These are phyloP conservation scores for Onthophagus taurus DNA, from an alignment of 1,140 invertebrate species.

Conservation along the genomic window DNA sequence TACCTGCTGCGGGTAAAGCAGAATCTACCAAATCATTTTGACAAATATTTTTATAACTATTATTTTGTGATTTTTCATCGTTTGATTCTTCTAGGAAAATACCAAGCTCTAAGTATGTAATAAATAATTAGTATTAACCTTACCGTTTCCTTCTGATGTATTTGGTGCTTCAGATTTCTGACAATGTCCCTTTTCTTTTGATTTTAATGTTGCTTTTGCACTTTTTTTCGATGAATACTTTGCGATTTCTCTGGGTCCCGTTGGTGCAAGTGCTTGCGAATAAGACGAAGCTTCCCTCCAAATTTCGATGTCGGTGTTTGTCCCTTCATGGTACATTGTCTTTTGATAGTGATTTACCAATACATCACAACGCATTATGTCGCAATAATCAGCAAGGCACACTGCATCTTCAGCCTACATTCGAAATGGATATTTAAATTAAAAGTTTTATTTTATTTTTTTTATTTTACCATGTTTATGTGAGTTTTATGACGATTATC, in stretches of 20 bases:
- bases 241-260: slow-evolving; percentile 36
- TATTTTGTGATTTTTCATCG: slow-evolving; percentile 33
- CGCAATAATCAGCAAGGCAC: slow-evolving; percentile 88
- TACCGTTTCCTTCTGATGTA: slow-evolving; percentile 22
- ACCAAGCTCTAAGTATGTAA: background rate
- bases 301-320: slow-evolving; percentile 65
- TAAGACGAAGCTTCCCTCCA: slow-evolving; percentile 55
- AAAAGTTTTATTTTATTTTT: slow-evolving; percentile 8
- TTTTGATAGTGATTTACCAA: slow-evolving; percentile 60
- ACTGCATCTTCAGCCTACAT: slow-evolving; percentile 76
- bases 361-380: slow-evolving; percentile 90
- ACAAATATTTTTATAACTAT: slow-evolving; percentile 38
- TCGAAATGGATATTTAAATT: slow-evolving; percentile 8
- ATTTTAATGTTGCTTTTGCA: slow-evolving; percentile 14
- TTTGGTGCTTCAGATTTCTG: slow-evolving; percentile 29
- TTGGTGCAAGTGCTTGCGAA: slow-evolving; percentile 57
- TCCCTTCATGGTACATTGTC: slow-evolving; percentile 44
- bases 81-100: slow-evolving; percentile 4
- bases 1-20: slow-evolving; percentile 50
- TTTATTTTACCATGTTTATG: slow-evolving; percentile 63
- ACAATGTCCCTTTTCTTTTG: slow-evolving; percentile 25
- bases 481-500: slow-evolving; percentile 78
- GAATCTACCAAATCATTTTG: slow-evolving; percentile 60
- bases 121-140: background rate
- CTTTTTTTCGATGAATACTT: slow-evolving; percentile 27